Evolutionary conservation across 2,797 vertebrate species (phyloP).

Genomic region (Rhynchonycteris naso): DNA sequence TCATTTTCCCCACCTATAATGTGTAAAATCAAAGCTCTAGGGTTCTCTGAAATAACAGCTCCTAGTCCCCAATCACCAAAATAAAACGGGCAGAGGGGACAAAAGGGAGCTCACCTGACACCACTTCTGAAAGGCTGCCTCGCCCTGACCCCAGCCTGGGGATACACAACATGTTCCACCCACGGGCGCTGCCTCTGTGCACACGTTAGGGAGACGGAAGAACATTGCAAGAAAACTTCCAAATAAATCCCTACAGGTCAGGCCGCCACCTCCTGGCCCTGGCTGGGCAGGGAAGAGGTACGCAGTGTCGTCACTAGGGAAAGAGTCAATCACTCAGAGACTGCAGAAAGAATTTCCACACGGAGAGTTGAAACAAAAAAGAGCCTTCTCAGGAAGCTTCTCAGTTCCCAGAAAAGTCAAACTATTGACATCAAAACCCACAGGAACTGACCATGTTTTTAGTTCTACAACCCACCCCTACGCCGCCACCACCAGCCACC

Average conservation of each 20-base stretch:
- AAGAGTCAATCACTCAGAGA: not conserved
- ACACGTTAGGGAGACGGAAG: not conserved
- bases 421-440: slow-evolving; percentile 13
- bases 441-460: not conserved
- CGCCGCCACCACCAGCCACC: not conserved
- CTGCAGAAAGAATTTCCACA: slow-evolving; percentile 50
- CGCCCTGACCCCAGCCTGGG: not conserved
- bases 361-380: not conserved
- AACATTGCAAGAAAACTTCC: slow-evolving; percentile 52
- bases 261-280: not conserved
- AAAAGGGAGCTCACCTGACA: not conserved
- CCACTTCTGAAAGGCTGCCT: slow-evolving; percentile 2
- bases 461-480: not conserved
- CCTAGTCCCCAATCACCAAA: not conserved
- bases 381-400: slow-evolving; percentile 28
- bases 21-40: not conserved
- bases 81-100: not conserved
- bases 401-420: slow-evolving; percentile 23
- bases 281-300: not conserved
- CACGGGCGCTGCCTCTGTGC: not conserved
- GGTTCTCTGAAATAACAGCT: not conserved
- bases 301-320: not conserved
- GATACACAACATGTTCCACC: not conserved
- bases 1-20: not conserved
- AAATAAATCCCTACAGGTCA: slow-evolving; percentile 3